Conservation (phyloP, 1,140 invertebrate species). For the Musca domestica region DNA sequence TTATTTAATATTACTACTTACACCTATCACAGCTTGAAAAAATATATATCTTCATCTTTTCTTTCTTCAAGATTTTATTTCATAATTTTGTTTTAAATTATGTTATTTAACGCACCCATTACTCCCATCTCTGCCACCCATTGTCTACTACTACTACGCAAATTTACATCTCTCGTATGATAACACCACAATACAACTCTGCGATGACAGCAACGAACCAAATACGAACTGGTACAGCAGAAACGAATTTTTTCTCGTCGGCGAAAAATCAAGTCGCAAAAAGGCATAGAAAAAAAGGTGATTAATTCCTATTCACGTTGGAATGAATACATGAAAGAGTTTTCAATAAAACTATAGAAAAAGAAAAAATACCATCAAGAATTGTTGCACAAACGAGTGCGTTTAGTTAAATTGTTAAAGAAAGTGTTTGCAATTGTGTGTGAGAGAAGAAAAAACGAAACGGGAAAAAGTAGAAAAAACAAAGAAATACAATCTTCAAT, state of each 20-base stretch:
- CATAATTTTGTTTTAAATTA: too few species aligned
- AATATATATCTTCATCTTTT: too few species aligned
- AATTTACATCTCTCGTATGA: background rate
- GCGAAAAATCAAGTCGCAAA: background rate
- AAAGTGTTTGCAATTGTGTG: conserved; percentile 2
- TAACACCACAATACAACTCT: conserved; percentile 11
- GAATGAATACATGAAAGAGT: background rate
- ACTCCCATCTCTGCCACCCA: too few species aligned
- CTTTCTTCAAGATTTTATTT: too few species aligned
- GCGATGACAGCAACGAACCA: conserved; percentile 9
- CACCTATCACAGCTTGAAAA: too few species aligned
- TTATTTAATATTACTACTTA: too few species aligned
- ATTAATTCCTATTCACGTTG: conserved; percentile 17
- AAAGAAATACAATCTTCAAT: background rate
- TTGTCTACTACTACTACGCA: too few species aligned
- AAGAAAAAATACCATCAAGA: background rate
- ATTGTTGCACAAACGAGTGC: too few species aligned
- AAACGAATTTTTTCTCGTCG: conserved; percentile 25
- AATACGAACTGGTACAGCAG: conserved; percentile 22
- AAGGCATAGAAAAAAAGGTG: conserved; percentile 22
- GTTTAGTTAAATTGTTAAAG: background rate
- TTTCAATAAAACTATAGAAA: background rate
- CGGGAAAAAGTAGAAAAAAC: background rate
- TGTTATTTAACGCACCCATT: too few species aligned
- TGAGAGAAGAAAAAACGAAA: too few species aligned